Evolutionary conservation across 1,140 invertebrate species (phyloP), one percentile per base, ranked within the genome.

Genomic region (Phymorhynchus buccinoides): DNA sequence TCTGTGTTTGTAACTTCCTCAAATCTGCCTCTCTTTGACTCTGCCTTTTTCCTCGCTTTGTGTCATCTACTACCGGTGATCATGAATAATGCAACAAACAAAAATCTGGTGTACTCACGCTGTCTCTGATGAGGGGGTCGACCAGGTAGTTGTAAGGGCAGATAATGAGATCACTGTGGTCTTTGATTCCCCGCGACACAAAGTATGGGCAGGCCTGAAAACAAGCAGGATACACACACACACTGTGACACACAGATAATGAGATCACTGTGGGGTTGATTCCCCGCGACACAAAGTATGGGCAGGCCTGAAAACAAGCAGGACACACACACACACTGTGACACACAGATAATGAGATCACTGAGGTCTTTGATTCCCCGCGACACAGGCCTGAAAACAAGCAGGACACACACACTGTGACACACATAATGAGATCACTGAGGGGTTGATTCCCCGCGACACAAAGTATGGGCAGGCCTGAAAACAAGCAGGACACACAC

Each of bases 121-220:
- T 85, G 48, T 90, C 86, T 86, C 92, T 87, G 14, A 93, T 90
- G 3, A 91, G 71, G 22, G 92, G 92, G 90, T 97, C 96, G n/a
- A 97, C 94, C 0, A 98, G 90, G 89, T 97, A 98, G 91, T 97
- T 97, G 90, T 97, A 97, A 0, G 97, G 97, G 89, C 96, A 97
- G 90, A 98, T 97, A 1, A 97, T 94, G 1, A 98, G 96, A 14
- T 97, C 95, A 0, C 96, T 95, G 0, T 90, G 88, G 0, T 90
- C 87, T 83, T 95, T 95, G 79, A 97, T 91, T 1, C 93, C 92
- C 78, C 96, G 94, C 0, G 91, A 90, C 0, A 94, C 94, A 91
- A 95, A 98, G 93, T 97, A 97, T 0, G 97, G 96, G 92, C 97
- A 98, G 0, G 94, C 88, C 91, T 93, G 73, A 83, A 88, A 80